These are phyloP conservation scores for Phoxinus dragarum DNA, from an alignment of 2,797 vertebrate species.

Conservation along the genomic window DNA sequence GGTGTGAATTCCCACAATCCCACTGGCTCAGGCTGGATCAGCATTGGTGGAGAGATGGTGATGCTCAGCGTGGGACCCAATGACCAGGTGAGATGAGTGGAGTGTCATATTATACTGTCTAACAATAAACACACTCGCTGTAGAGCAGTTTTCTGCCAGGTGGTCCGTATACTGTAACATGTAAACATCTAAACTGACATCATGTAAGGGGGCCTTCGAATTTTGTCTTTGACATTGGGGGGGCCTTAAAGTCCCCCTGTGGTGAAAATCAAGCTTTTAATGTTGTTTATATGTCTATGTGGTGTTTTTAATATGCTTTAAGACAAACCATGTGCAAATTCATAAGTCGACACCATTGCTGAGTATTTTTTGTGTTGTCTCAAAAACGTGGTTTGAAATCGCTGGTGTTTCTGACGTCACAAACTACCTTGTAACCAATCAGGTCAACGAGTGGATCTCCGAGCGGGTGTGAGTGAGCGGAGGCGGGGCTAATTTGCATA, in stretches of 20 bases:
- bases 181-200: background rate
- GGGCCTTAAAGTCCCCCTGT: background rate
- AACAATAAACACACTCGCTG: background rate
- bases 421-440: too few species aligned
- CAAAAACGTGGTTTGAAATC: too few species aligned
- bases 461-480: too few species aligned
- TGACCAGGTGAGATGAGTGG: constrained; percentile 85
- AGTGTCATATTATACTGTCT: background rate
- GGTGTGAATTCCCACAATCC: constrained; percentile 96
- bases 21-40: constrained; percentile 95
- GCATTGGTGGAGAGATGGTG: constrained; percentile 94
- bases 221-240: background rate
- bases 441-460: too few species aligned
- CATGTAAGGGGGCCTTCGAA: background rate
- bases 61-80: constrained; percentile 93
- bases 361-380: too few species aligned
- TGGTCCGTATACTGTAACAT: background rate
- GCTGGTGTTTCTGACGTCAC: too few species aligned
- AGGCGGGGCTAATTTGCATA: too few species aligned
- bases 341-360: too few species aligned
- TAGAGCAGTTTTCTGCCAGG: background rate
- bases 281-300: too few species aligned
- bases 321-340: too few species aligned
- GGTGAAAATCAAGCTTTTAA: too few species aligned
- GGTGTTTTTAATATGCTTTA: too few species aligned